Base-by-base conservation (phyloP, 2,888 invertebrate genomes). In the Endomychus coccineus region DNA sequence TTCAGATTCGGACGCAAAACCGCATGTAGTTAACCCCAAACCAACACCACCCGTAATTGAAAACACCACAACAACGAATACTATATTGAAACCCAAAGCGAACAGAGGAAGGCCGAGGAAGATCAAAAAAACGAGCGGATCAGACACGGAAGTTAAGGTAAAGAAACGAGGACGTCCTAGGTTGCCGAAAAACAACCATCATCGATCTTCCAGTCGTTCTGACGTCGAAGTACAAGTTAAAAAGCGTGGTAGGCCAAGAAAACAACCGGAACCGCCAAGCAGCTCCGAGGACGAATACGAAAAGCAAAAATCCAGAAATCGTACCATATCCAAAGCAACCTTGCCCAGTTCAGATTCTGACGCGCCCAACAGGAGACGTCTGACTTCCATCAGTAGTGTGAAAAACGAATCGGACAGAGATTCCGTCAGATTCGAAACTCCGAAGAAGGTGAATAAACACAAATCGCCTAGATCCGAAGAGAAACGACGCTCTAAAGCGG, bases 91-190 rank as follows among this genome's bases (percentile, higher is more conserved):
- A 39, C 54, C 51, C n/a, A 58, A 69, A 49, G 46, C 48, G 35
- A 60, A 51, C 47, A 63, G 66, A 14, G 69, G 70, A 16, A 59
- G 67, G 33, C 71, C 68, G 11, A 58, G 69, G n/a, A 71, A 71
- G 45, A 56, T 53, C 10, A 61, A 65, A 42, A 46, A 50, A 16
- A 34, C 31, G 4, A 44, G 36, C 39, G 41, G 40, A 15, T 39
- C 44, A 11, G 47, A 44, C 15, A 43, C 21, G 2, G 39, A 44
- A 16, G 48, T 47, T 13, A 50, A 46, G 11, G 47, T 45, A 12
- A 57, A 56, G 21, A 54, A 54, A 34, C 50, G 57, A 3, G 54
- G 54, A 4, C 38, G 55, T 25, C 38, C 38, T 1, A 33, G 27
- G 16, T 24, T 38, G 12, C 32, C 32, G n/a, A 38, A 38, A 13